Base-by-base conservation (phyloP, 2,797 vertebrate genomes). In the Erithacus rubecula region DNA sequence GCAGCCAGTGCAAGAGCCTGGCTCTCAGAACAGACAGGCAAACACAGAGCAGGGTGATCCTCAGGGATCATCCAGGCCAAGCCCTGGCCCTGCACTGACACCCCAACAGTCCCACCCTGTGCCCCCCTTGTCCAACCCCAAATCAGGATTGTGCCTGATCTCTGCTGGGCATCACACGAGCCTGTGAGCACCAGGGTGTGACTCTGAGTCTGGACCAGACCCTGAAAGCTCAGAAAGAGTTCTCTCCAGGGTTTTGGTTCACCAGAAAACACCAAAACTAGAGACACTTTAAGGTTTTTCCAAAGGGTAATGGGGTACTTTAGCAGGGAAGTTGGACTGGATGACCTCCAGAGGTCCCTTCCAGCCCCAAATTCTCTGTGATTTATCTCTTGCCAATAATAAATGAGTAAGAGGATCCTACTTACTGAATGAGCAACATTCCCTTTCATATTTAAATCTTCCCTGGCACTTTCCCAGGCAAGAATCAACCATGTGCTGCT, bases 361-460 rank as follows among this genome's bases (percentile, higher is more conserved):
- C 72, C 58, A 71, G 47, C 30, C 34, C 34, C 72, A 71, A 6
- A 3, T 26, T 34, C 80, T 18, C 26, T 36, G 52, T 71, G 65
- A 89, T 77, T 90, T 71, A 60, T 63, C 37, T 58, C 59, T 78
- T 78, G 60, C 70, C 80, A 79, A 30, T n/a, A 84, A 84, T 20
- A 68, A 89, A 67, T 77, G 32, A 78, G 78, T 29, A 67, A 70
- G 32, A 60, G 71, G 59, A 75, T 71, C 49, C 52, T 49, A 55
- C 55, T 68, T 68, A 79, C 43, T 72, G 55, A 92, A 80, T 32
- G 47, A 89, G 39, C 44, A 94, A 51, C 27, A 24, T 52, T 81
- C 69, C 58, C 43, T 62, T 95, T 88, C 55, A 26, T 53, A 92
- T 68, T 71, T 32, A 92, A 83, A 47, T 75, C 56, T 67, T 80